Base-by-base conservation (phyloP, 2,113 vertebrate genomes). In the Bubo blakistoni region DNA sequence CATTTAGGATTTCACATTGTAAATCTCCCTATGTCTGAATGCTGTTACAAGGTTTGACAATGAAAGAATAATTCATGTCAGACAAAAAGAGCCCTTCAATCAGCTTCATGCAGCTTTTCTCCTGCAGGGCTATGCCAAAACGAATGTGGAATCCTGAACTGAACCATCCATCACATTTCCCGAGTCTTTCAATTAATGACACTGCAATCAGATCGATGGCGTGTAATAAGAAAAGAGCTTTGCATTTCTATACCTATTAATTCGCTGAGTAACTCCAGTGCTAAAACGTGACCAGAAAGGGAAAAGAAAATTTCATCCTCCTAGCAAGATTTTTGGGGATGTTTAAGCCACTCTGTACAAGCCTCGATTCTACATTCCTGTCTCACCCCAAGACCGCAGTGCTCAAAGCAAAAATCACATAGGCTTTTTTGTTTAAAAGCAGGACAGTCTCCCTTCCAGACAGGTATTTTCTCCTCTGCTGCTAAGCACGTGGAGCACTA, bases 211-310 rank as follows among this genome's bases (percentile, higher is more conserved):
- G 98, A 98, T 98, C 98, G 94, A 98, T 98, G 96, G 97, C 97
- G 96, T 96, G 97, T 98, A 98, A 98, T 98, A 98, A 98, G 97
- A 98, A 98, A 98, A 97, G 97, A 98, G 97, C 98, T 98, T 98
- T 98, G 98, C 98, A 98, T 98, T 98, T 98, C 98, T 98, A 97
- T 97, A 98, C 97, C 96, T 98, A 98, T 98, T 98, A 98, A 98
- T 98, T 98, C 95, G 97, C 97, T 98, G 98, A 98, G 98, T 98
- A 98, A 98, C 97, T 98, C 95, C 96, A 92, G 94, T 96, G 95
- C 79, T 88, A 95, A 98, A 98, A 98, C 96, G 97, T 98, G 98
- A 98, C 97, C 95, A 97, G 98, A 97, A 98, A 98, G 95, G 86
- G 94, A 98, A 98, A 95, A 93, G 95, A 92, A 96, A 92, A 96